Conservation (phyloP, 2,113 vertebrate species). For the Hippocampus comes region DNA sequence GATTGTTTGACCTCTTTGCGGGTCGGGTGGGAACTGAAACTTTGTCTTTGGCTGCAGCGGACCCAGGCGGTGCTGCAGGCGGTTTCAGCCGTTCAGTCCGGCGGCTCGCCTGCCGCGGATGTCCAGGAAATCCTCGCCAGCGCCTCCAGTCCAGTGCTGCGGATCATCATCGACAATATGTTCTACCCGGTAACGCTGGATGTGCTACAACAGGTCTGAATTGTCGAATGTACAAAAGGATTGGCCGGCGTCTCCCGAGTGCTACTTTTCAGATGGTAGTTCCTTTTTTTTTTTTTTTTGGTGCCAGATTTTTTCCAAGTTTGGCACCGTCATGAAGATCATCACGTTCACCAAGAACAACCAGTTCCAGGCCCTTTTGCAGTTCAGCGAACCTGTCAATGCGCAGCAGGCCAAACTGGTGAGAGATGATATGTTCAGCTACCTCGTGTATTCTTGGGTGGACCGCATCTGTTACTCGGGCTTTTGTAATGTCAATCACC, state of each 20-base stretch:
- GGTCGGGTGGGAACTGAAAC: not conserved
- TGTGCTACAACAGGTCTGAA: conserved; percentile 89
- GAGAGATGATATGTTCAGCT: conserved; percentile 19
- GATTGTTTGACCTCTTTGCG: not conserved
- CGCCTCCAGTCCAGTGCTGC: conserved; percentile 89
- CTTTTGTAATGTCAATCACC: not conserved
- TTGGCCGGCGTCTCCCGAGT: not conserved
- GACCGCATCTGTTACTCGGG: not conserved
- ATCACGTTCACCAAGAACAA: conserved; percentile 99
- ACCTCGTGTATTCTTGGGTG: not conserved
- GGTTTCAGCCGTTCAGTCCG: conserved; percentile 86
- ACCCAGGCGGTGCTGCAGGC: conserved; percentile 88
- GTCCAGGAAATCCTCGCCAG: conserved; percentile 85
- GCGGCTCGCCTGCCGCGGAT: conserved; percentile 83
- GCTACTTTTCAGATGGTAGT: too few species aligned
- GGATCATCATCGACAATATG: conserved; percentile 99
- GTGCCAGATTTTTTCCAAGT: conserved; percentile 94
- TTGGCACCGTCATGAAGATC: conserved; percentile 98
- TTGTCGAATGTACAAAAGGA: too few species aligned
- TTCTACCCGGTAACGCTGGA: conserved; percentile 98
- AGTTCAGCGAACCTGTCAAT: conserved; percentile 89
- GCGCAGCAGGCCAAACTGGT: conserved; percentile 97
- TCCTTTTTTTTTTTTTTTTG: conserved; percentile 16
- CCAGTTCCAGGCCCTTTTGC: conserved; percentile 96
- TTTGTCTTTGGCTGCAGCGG: conserved; percentile 66